Evolutionary conservation across 2,797 vertebrate genomes (phyloP), one percentile per base, ranked within the genome.

Genomic region (Heliangelus exortis): DNA sequence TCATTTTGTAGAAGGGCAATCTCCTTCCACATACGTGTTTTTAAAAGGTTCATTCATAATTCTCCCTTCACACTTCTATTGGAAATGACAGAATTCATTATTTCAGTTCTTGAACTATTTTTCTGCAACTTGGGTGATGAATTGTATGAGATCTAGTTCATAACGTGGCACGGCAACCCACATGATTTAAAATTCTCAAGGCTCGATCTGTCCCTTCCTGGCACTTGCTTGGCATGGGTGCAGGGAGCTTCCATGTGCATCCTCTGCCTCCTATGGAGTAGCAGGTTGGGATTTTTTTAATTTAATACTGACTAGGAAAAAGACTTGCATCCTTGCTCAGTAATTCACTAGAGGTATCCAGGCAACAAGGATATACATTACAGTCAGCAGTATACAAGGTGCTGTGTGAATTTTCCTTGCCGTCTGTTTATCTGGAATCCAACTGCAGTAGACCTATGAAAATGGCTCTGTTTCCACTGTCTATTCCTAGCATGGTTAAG

Each of bases 1-100:
- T 97, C 96, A 97, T 97, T 97, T 97, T 81, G 92, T 96, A 93
- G 96, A 96, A 97, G 94, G 96, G 97, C 97, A 97, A 96, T 97
- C 96, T 97, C 93, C 95, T 93, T 92, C 93, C 97, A 96, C 94
- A 92, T 94, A 93, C 87, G 68, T 96, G 95, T 97, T 97, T 96
- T 97, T 97, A 97, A 97, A 97, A 97, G 97, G 96, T 97, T 97
- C 97, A 97, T 97, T 97, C 97, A 97, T 97, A 97, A 97, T 97
- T 97, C 97, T 97, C 89, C 94, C 93, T 97, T 97, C 96, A 97
- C 94, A 96, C 93, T 96, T 97, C 92, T 96, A 97, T 97, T 97
- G 96, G 93, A 97, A 97, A 97, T 97, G 97, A 97, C 97, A 97
- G 96, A 97, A 96, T 97, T 97, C 96, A 96, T 97, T 97, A 97